Evolutionary conservation across 2,888 invertebrate genomes (phyloP), one percentile per base, ranked within the genome.

Genomic region (Apamea anceps): DNA sequence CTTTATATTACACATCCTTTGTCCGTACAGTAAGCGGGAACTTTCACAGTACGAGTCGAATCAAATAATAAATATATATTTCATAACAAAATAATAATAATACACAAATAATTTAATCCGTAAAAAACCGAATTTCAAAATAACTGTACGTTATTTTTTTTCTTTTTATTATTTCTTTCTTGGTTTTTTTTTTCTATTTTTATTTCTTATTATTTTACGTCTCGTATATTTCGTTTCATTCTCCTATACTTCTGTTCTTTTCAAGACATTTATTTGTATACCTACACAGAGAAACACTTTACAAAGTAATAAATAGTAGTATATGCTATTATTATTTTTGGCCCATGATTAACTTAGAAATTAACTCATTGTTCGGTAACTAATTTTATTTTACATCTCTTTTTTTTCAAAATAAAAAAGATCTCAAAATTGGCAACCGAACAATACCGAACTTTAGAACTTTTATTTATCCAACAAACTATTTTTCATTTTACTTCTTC

Each of bases 231-330:
- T 91, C 85, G 86, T 92, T 93, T 94, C 91, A 94, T 93, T 95
- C 93, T 96, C 95, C 95, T 95, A 93, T 95, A 93, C 95, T 96
- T 96, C 94, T 92, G 94, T 96, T 96, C 90, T 93, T 90, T 95
- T 94, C 93, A 88, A 94, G 90, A 85, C 79, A 91, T 92, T 93
- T 93, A 92, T 92, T 95, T 96, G 93, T 93, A 93, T 93, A 96
- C 96, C 95, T 95, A 96, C 96, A 97, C 97, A 97, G 97, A 97
- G 97, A 96, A 97, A 97, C 97, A 97, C 97, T 96, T 95, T 93
- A 96, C 97, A 97, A 88, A 95, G 91, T 95, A 93, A 94, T 94
- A 91, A 91, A 92, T 84, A 82, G 95, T 95, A 95, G 95, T 93
- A 78, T 86, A 92, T 90, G 96, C 96, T 95, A 95, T 94, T 84